These are phyloP conservation scores for Podiceps cristatus DNA, from an alignment of 2,113 vertebrate species.

Conservation along the genomic window DNA sequence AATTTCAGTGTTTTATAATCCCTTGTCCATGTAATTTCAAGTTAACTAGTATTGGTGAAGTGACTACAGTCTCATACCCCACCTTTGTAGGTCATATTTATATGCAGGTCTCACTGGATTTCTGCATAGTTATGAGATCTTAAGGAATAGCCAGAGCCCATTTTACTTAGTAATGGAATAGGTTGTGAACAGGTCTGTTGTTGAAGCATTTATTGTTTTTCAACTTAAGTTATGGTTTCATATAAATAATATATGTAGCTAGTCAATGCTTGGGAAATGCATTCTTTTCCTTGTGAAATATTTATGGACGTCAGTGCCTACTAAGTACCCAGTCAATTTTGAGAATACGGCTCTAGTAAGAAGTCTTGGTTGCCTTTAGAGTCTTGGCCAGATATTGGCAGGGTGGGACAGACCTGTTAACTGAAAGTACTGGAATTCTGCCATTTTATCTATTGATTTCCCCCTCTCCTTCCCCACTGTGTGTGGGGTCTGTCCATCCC, in stretches of 20 bases:
- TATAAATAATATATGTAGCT: slow-evolving; percentile 80
- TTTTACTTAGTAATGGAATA: slow-evolving; percentile 46
- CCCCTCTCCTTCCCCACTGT: neutral
- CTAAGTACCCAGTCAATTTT: slow-evolving; percentile 76
- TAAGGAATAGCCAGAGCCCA: neutral
- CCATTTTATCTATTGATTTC: neutral
- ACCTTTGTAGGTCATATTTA: neutral
- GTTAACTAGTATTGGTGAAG: neutral
- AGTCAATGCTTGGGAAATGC: slow-evolving; percentile 75
- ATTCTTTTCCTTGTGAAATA: slow-evolving; percentile 80
- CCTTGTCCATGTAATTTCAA: neutral
- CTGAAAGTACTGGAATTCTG: neutral
- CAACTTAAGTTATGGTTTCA: slow-evolving; percentile 79
- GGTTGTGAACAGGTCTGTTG: slow-evolving; percentile 39
- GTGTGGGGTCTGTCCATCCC: neutral
- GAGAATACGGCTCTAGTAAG: neutral
- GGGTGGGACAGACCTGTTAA: neutral
- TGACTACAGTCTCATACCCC: neutral
- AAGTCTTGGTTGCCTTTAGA: slow-evolving; percentile 20
- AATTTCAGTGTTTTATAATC: neutral
- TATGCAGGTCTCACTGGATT: neutral
- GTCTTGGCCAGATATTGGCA: neutral
- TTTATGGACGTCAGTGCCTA: slow-evolving; percentile 77
- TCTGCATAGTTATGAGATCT: neutral
- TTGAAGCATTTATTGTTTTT: slow-evolving; percentile 74